phyloP scores from a whole-genome alignment of 2,888 invertebrate genomes.

The Drosophila percnosoma region DNA sequence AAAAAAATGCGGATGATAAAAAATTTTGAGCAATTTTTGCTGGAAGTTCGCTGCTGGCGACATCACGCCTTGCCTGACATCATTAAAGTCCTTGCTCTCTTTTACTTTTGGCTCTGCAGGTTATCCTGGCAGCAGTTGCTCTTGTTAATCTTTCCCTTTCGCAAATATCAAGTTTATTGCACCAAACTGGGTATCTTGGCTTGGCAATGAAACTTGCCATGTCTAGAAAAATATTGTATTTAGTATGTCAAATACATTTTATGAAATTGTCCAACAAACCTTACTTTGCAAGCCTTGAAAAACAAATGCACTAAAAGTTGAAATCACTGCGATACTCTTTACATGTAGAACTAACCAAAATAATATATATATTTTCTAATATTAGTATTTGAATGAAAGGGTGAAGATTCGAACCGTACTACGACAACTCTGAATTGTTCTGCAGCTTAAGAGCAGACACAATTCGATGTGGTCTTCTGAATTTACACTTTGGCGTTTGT shows the following conservation, averaged over 20 bases:
- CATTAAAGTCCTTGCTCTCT: conserved; percentile 16
- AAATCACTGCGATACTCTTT: background rate
- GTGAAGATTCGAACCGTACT: background rate
- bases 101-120: background rate
- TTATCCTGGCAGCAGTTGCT: conserved; percentile 26
- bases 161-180: conserved; percentile 4
- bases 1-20: conserved; percentile 44
- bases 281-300: background rate
- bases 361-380: background rate
- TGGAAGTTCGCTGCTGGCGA: conserved; percentile 39
- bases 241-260: background rate
- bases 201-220: background rate
- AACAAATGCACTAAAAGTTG: background rate
- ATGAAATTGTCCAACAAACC: background rate
- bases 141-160: conserved; percentile 16
- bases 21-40: conserved; percentile 56
- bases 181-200: background rate
- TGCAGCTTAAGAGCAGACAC: conserved; percentile 14
- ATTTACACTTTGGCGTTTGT: conserved; percentile 22
- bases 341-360: background rate
- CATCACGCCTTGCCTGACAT: conserved; percentile 9
- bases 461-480: conserved; percentile 11
- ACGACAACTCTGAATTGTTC: background rate
- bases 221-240: background rate
- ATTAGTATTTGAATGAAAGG: background rate